Base-by-base conservation (phyloP, 2,888 invertebrate species). In the Molanna angustata region DNA sequence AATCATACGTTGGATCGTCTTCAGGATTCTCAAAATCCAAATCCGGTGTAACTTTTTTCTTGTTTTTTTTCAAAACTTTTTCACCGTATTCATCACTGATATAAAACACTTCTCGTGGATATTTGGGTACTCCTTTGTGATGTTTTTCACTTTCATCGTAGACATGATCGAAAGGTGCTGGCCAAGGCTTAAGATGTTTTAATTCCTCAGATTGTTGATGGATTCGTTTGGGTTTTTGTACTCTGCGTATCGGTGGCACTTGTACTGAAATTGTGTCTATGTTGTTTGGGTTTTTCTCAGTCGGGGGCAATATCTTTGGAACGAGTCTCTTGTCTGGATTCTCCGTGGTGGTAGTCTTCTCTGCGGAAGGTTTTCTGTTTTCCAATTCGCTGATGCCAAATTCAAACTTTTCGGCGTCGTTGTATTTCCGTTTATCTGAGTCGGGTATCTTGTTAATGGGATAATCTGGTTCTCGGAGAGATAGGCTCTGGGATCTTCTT, bases 231-330 rank as follows among this genome's bases (percentile, higher is more conserved):
- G 77, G 77, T 3, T 68, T 69, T 54, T 72, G 74, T 55, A 72
- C 75, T 54, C 64, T 68, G 61, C 76, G 74, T 48, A 76, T 76
- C 1, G 77, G 76, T 1, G 77, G 77, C 40, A 77, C 76, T 35
- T 76, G 67, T 14, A 77, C 77, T 0, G 77, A 76, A 3, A 77
- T 72, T 1, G 76, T 77, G 57, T 77, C 77, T 20, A 77, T 77
- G 61, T 76, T 71, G 16, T 71, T 71, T 0, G 76, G 77, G 49
- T 76, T 71, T 18, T 76, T 73, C 55, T 77, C 76, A 1, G 76
- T 76, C 2, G 76, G 77, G 1, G 77, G 77, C 18, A 76, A 62
- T 3, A 76, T 72, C 17, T 72, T 70, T 3, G 77, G 76, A 13
- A 67, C 68, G 14, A 77, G 63, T 13, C 66, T 65, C 27, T 66